phyloP scores from a whole-genome alignment of 2,113 vertebrate genomes.

The Grallaria varia region DNA sequence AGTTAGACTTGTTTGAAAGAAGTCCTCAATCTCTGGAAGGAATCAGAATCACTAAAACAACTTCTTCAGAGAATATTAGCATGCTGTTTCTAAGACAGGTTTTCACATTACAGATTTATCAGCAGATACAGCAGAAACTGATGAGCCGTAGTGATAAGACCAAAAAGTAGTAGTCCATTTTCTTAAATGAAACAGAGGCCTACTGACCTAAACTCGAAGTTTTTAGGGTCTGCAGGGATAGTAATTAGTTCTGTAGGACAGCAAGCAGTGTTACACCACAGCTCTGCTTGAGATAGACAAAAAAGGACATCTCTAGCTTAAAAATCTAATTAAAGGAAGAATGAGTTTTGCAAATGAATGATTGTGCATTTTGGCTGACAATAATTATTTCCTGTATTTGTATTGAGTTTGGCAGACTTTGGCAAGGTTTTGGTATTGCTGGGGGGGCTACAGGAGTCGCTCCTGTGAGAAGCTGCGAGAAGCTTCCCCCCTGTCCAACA shows the following conservation, averaged over 20 bases:
- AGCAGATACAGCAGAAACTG: neutral
- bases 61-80: neutral
- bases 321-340: neutral
- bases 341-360: neutral
- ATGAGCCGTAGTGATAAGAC: neutral
- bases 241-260: neutral
- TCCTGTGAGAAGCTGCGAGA: neutral
- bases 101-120: neutral
- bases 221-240: neutral
- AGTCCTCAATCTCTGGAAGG: neutral
- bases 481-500: neutral
- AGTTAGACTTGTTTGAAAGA: neutral
- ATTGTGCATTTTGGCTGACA: neutral
- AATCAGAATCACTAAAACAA: neutral
- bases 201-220: neutral
- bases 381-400: neutral
- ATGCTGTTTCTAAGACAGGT: neutral
- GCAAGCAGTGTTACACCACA: neutral
- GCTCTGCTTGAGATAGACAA: neutral
- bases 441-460: neutral
- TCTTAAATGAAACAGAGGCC: neutral
- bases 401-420: neutral
- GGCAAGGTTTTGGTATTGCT: neutral
- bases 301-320: neutral
- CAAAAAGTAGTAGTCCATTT: neutral